phyloP scores from a whole-genome alignment of 2,888 invertebrate species.

The Ophioninae sp. region DNA sequence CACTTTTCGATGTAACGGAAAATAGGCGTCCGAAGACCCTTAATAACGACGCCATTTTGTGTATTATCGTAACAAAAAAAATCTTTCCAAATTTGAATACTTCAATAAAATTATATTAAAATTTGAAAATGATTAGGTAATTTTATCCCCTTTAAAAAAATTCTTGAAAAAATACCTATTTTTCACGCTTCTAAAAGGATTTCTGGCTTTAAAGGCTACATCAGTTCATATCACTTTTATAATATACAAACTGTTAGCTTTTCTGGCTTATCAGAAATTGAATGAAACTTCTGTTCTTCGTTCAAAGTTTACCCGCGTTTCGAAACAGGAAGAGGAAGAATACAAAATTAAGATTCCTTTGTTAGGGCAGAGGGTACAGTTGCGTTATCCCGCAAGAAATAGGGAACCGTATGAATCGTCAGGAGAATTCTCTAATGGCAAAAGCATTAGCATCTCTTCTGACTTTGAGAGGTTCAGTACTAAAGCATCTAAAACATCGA shows the following conservation, averaged over 20 bases:
- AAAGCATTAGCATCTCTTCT: slow-evolving; percentile 37
- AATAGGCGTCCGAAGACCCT: no score
- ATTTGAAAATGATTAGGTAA: no score
- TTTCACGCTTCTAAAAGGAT: no score
- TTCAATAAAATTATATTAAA: no score
- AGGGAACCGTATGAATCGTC: slow-evolving; percentile 26
- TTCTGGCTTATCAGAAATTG: neutral
- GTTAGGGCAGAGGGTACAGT: neutral
- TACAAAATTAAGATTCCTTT: neutral
- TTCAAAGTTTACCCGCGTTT: neutral
- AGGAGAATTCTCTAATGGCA: slow-evolving; percentile 15
- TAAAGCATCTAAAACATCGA: neutral
- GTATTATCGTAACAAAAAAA: no score
- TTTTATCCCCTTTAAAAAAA: no score
- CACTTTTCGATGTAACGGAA: no score
- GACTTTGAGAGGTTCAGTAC: slow-evolving; percentile 22
- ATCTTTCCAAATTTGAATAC: no score
- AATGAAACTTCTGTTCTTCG: neutral
- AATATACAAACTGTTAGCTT: neutral
- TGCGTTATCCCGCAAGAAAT: neutral
- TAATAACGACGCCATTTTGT: no score
- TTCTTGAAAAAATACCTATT: no score
- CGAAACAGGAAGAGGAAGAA: neutral
- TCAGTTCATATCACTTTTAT: no score
- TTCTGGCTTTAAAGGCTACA: no score